These are phyloP conservation scores for Neoaliturus tenellus DNA, from an alignment of 2,888 invertebrate genomes.

Conservation along the genomic window DNA sequence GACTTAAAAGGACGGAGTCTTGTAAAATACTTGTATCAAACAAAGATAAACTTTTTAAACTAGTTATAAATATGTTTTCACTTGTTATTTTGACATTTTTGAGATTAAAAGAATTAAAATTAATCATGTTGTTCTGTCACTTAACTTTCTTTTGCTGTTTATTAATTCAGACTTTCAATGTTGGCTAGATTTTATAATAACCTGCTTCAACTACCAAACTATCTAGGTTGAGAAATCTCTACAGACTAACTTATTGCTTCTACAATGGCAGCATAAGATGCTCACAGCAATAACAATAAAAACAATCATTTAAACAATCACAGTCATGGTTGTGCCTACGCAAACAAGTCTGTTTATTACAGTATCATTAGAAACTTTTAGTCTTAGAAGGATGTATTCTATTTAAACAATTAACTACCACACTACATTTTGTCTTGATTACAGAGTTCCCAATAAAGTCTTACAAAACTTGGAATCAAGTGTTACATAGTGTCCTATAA, in stretches of 20 bases:
- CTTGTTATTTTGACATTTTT: too few species aligned
- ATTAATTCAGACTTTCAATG: too few species aligned
- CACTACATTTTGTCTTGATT: not conserved
- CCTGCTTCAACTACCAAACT: too few species aligned
- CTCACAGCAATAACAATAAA: not conserved
- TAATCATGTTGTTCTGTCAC: too few species aligned
- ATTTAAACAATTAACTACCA: not conserved
- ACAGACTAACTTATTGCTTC: not conserved
- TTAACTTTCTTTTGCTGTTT: too few species aligned
- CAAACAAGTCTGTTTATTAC: not conserved
- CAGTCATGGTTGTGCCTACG: conserved; percentile 18
- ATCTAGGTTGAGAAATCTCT: not conserved
- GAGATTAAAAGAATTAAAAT: too few species aligned
- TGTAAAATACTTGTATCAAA: too few species aligned
- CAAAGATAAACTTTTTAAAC: too few species aligned
- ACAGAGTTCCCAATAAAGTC: not conserved
- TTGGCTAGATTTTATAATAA: too few species aligned
- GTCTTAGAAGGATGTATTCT: not conserved
- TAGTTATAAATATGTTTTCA: too few species aligned
- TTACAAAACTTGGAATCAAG: not conserved
- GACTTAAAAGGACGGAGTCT: too few species aligned
- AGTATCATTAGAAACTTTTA: not conserved
- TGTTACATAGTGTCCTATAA: too few species aligned
- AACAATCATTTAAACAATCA: conserved; percentile 33
- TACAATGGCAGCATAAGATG: not conserved